Base-by-base conservation (phyloP, 2,113 vertebrate species). In the Globicephala melas region DNA sequence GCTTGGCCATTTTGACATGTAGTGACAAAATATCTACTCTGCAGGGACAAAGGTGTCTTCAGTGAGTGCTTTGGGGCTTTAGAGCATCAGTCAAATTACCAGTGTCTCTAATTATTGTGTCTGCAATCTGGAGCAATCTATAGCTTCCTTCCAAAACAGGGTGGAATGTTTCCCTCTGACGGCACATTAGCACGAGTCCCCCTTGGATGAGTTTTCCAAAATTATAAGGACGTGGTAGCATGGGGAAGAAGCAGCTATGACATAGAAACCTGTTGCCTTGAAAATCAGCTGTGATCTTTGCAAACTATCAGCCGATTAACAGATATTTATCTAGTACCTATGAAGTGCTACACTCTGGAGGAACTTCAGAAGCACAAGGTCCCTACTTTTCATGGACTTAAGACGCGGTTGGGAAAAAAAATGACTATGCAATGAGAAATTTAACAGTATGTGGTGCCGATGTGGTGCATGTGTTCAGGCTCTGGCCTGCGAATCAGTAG, bases 51-150 rank as follows among this genome's bases (percentile, higher is more conserved):
- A 96, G 90, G 79, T 83, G 47, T 21, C 87, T 92, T 96, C 55
- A 36, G 38, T 62, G 67, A 90, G 80, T n/a, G 53, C 60, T 94
- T 47, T 73, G 44, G 90, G 90, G 38, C 65, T 91, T 94, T 92
- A 76, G 80, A 73, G 36, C 89, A 60, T 94, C 91, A 44, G n/a
- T 92, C 79, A 89, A 92, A 96, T 97, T 87, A 83, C 58, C 82
- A 80, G 38, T 67, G 63, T 36, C 90, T 96, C 97, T 96, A 94
- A 95, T 96, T 92, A 95, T 55, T 68, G 82, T 58, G 44, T 26
- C 67, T n/a, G 26, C 12, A 87, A 71, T 82, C 77, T 80, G 93
- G 82, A 82, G 44, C 89, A 41, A 82, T 91, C 62, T 89, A 36
- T 80, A 47, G 55, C 91, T 83, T 55, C 77, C 68, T 93, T 96